A percentile compares a stretch with the other conserved stretches of the same genome.
These are phyloP conservation scores for Periphyllus acericola DNA, from an alignment of 2,888 invertebrate species.

Conservation along the genomic window DNA sequence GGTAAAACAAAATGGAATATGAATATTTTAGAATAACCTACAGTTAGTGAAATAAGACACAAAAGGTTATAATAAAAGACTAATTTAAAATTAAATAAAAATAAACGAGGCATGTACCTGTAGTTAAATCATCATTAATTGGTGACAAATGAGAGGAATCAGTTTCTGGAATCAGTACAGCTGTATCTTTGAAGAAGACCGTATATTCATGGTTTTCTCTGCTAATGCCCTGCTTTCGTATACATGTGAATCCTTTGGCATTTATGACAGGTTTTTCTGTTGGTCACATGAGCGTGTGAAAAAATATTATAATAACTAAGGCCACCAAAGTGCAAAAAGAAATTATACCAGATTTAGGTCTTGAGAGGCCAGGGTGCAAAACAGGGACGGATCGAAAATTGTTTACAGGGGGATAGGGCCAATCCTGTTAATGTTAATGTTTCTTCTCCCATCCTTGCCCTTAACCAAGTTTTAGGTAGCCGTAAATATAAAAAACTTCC, in stretches of 20 bases:
- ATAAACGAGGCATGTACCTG: background rate
- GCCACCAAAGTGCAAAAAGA: no score
- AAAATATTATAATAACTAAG: no score
- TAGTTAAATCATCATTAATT: background rate
- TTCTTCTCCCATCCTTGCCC: no score
- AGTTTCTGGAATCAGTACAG: background rate
- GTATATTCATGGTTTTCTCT: constrained; percentile 17
- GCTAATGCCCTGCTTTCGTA: constrained; percentile 2
- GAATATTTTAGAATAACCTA: constrained; percentile 32
- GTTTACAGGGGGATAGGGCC: no score
- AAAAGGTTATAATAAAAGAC: no score
- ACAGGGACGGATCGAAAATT: no score
- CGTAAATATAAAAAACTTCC: no score
- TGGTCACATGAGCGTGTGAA: background rate
- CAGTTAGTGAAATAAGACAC: background rate
- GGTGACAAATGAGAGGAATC: background rate
- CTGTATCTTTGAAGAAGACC: background rate
- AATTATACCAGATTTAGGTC: no score
- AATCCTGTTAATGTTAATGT: no score
- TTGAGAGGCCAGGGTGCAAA: no score
- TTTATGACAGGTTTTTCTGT: constrained; percentile 2
- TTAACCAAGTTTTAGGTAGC: no score
- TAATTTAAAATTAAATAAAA: background rate
- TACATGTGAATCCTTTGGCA: constrained; percentile 21
- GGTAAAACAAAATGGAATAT: constrained; percentile 40